Evolutionary conservation across 2,888 invertebrate species (phyloP).

Genomic region (Oscheius onirici): DNA sequence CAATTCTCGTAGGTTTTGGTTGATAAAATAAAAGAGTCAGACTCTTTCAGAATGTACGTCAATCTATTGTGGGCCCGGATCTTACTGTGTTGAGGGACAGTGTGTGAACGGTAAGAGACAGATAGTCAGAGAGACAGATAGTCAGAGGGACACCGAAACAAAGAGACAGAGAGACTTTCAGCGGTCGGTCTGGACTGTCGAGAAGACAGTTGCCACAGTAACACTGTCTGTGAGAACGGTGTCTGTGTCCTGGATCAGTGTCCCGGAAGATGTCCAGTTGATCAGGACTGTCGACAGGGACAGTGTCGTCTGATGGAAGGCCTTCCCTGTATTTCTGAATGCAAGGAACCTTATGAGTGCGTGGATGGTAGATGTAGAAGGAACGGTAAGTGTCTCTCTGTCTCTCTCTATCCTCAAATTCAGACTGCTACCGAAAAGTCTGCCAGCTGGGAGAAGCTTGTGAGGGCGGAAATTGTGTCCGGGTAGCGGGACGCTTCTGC

Average conservation of each 20-base stretch:
- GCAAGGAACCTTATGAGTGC: constrained; percentile 60
- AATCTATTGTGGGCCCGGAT: constrained; percentile 42
- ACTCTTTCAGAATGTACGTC: constrained; percentile 55
- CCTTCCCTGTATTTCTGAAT: constrained; percentile 53
- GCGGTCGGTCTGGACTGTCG: constrained; percentile 46
- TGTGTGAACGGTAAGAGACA: constrained; percentile 51
- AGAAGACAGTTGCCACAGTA: constrained; percentile 51
- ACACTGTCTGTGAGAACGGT: constrained; percentile 45
- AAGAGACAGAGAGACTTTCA: no score
- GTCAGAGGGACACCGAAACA: no score
- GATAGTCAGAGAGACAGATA: no score
- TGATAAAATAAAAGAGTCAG: not conserved
- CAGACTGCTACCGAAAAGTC: constrained; percentile 64
- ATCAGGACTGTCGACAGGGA: constrained; percentile 63
- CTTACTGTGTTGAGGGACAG: constrained; percentile 55
- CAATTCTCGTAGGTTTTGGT: constrained; percentile 44
- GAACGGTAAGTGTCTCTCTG: constrained; percentile 47
- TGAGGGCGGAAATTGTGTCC: constrained; percentile 63
- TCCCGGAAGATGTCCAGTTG: constrained; percentile 53
- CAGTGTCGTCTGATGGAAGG: constrained; percentile 62
- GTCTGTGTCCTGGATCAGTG: constrained; percentile 57
- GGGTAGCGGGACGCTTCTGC: constrained; percentile 62
- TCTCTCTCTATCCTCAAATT: not conserved
- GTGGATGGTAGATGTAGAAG: constrained; percentile 61
- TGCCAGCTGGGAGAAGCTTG: constrained; percentile 67